Evolutionary conservation across 1,140 invertebrate species (phyloP), one percentile per base, ranked within the genome.

Genomic region (Drosophila pseudoananassae): DNA sequence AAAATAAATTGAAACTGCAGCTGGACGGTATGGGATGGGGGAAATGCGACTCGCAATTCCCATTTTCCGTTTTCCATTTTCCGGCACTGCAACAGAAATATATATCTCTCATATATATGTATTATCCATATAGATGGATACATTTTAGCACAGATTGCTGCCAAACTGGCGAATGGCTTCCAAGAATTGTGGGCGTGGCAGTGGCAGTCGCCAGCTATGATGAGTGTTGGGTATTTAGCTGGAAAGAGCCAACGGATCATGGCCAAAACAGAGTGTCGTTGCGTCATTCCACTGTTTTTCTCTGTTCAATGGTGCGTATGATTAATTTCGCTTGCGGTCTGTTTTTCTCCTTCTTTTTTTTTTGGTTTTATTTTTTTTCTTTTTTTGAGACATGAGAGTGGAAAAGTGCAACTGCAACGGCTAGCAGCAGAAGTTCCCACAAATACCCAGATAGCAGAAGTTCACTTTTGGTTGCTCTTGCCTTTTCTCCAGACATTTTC

Each of bases 401-500:
- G 60, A 57, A 71, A 40, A 71, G 52, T 46, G 55, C 55, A 54
- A 51, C 54, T 60, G 36, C 31, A 47, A 45, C 33, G 58, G 57
- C 59, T n/a, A 46, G 55, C 55, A 33, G 70, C 43, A 73, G 70
- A 75, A 76, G 73, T 87, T 87, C 82, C 82, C 82, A 85, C 63
- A 76, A 68, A 36, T 74, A 70, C 5, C 25, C 5, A 27, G 4
- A 27, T 27, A 27, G 75, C 74, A 78, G 81, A 84, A 71, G 74
- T 58, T 66, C 54, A 75, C 54, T 70, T 70, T 84, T 84, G 82
- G 65, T 45, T 54, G 51, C 71, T 72, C 58, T 76, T 81, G 74
- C 75, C 76, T 87, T 87, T 87, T 88, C 83, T 85, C 65, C 56
- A 54, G 74, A 77, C 83, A 88, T 87, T 87, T 87, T 87, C 82